A percentile compares a stretch with the other conserved stretches of the same genome.
These are phyloP conservation scores for Cyphomyrus plagiostoma DNA, from an alignment of 2,113 vertebrate genomes.

Conservation along the genomic window DNA sequence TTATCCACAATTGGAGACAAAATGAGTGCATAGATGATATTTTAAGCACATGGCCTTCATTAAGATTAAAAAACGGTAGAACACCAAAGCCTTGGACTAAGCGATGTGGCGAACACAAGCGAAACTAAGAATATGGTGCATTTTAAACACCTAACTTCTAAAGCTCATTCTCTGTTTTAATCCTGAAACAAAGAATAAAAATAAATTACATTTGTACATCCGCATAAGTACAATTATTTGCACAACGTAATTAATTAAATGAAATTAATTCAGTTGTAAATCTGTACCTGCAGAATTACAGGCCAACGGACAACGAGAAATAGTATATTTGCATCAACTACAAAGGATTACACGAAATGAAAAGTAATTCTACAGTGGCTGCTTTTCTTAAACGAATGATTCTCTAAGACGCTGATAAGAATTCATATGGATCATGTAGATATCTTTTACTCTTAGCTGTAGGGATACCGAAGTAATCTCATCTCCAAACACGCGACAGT, in stretches of 20 bases:
- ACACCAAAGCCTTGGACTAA: slow-evolving; percentile 21
- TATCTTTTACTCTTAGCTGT: neutral
- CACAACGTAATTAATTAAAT: neutral
- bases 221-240: neutral
- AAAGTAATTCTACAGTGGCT: neutral
- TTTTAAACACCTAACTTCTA: neutral
- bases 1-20: slow-evolving; percentile 36
- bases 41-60: slow-evolving; percentile 56
- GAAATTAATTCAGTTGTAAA: neutral
- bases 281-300: neutral
- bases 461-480: neutral
- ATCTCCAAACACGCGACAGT: neutral
- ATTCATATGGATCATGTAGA: neutral
- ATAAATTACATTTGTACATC: neutral
- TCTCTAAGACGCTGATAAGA: neutral
- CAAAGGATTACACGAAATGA: neutral
- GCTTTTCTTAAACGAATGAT: neutral
- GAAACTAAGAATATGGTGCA: too few relatives aligned
- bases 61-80: slow-evolving; percentile 34
- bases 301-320: neutral
- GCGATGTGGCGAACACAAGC: neutral
- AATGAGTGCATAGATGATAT: slow-evolving; percentile 42
- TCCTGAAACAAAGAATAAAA: neutral
- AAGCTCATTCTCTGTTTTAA: neutral
- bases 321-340: neutral